A percentile compares a stretch with the other conserved stretches of the same genome.
These are phyloP conservation scores for Heliconius ethilla DNA, from an alignment of 2,888 invertebrate genomes.

Conservation along the genomic window DNA sequence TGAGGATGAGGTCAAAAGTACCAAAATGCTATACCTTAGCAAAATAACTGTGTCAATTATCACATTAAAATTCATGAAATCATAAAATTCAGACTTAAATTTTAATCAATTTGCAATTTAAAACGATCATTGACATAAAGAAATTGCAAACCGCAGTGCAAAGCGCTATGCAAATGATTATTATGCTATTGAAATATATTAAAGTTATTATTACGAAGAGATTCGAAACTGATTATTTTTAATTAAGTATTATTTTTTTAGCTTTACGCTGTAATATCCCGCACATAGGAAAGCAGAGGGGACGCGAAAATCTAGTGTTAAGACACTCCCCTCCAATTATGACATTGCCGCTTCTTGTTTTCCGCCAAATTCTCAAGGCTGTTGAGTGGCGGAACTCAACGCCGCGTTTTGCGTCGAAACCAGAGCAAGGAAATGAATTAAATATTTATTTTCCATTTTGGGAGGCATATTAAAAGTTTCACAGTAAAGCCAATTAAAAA, in stretches of 20 bases:
- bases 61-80: neutral
- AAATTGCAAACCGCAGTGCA: neutral
- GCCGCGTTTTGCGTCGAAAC: neutral
- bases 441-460: neutral
- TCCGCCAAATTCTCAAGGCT: neutral
- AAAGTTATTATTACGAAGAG: neutral
- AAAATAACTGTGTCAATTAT: neutral
- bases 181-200: neutral
- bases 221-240: neutral
- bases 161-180: neutral
- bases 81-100: neutral
- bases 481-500: neutral
- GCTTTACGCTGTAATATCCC: too few species aligned
- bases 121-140: neutral
- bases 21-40: neutral
- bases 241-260: too few species aligned
- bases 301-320: too few species aligned
- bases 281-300: too few species aligned
- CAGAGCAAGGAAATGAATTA: neutral
- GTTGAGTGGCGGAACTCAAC: neutral
- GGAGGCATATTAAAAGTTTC: neutral
- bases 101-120: neutral
- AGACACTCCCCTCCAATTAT: neutral
- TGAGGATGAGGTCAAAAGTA: too few species aligned
- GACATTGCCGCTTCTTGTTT: neutral